Evolutionary conservation across 1,140 invertebrate species (phyloP).

Genomic region (Drosophila subobscura): DNA sequence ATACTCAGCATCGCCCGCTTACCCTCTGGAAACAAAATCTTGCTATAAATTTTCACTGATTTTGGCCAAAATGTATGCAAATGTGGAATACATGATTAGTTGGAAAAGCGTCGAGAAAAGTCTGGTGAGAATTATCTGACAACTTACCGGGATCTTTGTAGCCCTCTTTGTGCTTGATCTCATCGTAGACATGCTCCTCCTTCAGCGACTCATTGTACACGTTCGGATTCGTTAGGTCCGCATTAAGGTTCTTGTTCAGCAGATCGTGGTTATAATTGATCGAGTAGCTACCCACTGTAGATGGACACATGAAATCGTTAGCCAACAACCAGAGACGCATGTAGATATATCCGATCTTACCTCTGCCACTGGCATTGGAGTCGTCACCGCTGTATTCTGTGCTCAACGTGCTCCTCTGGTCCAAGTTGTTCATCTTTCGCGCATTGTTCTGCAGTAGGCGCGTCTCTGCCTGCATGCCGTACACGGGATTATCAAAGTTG

Average conservation of each 20-base stretch:
- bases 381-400: constrained; percentile 70
- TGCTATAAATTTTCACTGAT: constrained; percentile 81
- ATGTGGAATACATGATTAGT: constrained; percentile 49
- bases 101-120: not conserved
- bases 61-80: constrained; percentile 50
- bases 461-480: constrained; percentile 88
- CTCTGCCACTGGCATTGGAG: constrained; percentile 77
- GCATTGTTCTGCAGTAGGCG: constrained; percentile 88
- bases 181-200: constrained; percentile 94
- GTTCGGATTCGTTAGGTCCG: constrained; percentile 93
- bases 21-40: constrained; percentile 78
- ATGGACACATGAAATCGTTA: not conserved
- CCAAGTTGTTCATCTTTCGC: constrained; percentile 84
- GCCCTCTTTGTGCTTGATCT: constrained; percentile 93
- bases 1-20: constrained; percentile 55
- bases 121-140: not conserved
- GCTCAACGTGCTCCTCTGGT: constrained; percentile 50
- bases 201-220: constrained; percentile 90
- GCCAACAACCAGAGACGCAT: not conserved
- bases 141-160: constrained; percentile 84
- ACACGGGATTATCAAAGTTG: constrained; percentile 97
- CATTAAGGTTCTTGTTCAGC: constrained; percentile 91
- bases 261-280: constrained; percentile 86
- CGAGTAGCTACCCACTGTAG: constrained; percentile 84
- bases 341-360: constrained; percentile 21